Conservation (phyloP, 2,113 vertebrate species). For the Crotalus horridus region DNA sequence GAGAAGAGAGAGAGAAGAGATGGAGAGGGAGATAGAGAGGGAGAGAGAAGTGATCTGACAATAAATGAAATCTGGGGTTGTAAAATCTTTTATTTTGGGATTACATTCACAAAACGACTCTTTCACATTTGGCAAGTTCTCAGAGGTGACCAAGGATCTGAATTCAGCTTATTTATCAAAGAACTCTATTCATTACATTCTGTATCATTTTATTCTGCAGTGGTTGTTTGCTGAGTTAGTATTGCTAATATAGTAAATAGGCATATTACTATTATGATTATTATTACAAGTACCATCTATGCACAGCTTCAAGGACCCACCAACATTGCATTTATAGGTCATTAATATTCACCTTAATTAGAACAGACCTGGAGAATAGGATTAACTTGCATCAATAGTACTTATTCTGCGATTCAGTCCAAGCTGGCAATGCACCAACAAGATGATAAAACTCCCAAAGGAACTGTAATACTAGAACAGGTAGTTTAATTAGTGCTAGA, state of each 20-base stretch:
- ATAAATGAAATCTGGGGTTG: not conserved
- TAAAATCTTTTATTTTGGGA: not conserved
- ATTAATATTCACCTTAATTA: not conserved
- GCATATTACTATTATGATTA: not conserved
- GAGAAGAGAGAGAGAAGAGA: not conserved
- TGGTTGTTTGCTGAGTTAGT: not conserved
- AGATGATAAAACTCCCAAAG: constrained; percentile 49
- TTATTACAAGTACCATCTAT: not conserved
- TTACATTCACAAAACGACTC: not conserved
- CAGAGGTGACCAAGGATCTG: not conserved
- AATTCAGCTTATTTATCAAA: not conserved
- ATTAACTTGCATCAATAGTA: constrained; percentile 32
- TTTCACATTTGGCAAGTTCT: not conserved
- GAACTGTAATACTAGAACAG: constrained; percentile 63
- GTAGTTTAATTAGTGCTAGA: constrained; percentile 70
- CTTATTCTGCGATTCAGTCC: constrained; percentile 47
- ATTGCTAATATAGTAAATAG: not conserved
- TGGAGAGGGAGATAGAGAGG: not conserved
- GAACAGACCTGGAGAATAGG: constrained; percentile 10
- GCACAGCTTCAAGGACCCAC: constrained; percentile 2
- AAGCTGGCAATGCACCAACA: constrained; percentile 64
- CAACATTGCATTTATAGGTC: not conserved
- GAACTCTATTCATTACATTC: not conserved
- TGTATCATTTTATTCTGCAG: not conserved
- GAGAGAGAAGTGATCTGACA: not conserved